Conservation (phyloP, 2,888 invertebrate genomes). For the Nesidiocoris tenuis region DNA sequence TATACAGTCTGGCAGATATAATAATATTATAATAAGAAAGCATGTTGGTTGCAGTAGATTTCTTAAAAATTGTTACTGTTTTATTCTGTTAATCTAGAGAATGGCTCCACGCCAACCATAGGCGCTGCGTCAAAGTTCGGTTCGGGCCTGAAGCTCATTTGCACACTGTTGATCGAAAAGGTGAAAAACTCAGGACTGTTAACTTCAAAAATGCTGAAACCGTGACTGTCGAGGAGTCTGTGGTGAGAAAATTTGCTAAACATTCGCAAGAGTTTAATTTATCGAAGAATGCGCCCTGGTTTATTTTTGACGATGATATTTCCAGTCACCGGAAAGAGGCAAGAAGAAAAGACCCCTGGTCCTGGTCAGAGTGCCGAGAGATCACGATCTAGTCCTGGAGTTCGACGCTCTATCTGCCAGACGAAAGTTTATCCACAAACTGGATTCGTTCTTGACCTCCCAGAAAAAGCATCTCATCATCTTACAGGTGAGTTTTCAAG, state of each 20-base stretch:
- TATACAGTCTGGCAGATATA: too few relatives aligned
- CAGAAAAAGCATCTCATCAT: conserved; percentile 79
- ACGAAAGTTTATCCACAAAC: conserved; percentile 81
- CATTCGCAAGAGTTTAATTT: neutral
- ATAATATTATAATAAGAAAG: too few relatives aligned
- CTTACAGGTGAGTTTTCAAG: conserved; percentile 62
- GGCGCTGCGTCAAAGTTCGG: conserved; percentile 82
- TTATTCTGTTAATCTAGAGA: conserved; percentile 58
- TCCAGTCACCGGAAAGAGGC: conserved; percentile 55
- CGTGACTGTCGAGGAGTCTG: conserved; percentile 85
- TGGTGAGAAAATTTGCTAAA: conserved; percentile 58
- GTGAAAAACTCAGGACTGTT: conserved; percentile 82
- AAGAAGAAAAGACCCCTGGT: conserved; percentile 78
- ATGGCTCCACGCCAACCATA: conserved; percentile 91
- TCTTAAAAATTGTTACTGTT: neutral
- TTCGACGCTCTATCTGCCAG: conserved; percentile 78
- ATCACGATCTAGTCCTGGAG: conserved; percentile 90
- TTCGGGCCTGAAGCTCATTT: conserved; percentile 86
- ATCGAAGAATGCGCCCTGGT: neutral
- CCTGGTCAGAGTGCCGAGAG: conserved; percentile 76
- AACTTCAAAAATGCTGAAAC: conserved; percentile 74
- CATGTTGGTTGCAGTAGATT: neutral
- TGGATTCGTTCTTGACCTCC: conserved; percentile 79
- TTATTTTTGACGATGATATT: too few relatives aligned
- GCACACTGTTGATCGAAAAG: conserved; percentile 85